Conservation (phyloP, 2,797 vertebrate species). For the Streptopelia turtur region DNA sequence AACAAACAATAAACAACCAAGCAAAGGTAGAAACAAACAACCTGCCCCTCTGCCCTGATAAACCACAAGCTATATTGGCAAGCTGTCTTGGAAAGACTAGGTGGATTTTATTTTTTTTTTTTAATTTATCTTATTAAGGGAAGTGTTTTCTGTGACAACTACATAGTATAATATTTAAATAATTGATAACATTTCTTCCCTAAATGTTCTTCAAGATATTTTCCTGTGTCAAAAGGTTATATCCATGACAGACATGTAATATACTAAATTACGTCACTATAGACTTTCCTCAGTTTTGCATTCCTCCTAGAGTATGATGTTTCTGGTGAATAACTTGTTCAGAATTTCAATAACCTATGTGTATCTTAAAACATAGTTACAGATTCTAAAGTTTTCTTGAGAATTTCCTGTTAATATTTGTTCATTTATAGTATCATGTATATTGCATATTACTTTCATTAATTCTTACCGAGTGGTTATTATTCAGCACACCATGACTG, state of each 20-base stretch:
- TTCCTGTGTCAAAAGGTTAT: background rate
- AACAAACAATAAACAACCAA: background rate
- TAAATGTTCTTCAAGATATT: background rate
- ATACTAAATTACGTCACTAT: background rate
- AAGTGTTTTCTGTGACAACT: background rate
- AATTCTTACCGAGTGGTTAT: background rate
- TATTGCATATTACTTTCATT: background rate
- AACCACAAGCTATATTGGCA: background rate
- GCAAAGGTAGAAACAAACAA: background rate
- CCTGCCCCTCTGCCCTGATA: accelerated
- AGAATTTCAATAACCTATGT: background rate
- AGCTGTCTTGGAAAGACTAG: accelerated
- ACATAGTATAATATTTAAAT: background rate
- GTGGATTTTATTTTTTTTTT: background rate
- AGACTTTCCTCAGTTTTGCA: background rate
- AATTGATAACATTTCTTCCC: background rate
- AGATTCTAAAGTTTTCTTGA: background rate
- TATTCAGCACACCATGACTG: background rate
- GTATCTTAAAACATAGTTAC: background rate
- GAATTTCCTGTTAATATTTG: background rate
- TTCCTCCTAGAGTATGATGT: background rate
- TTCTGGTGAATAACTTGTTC: background rate
- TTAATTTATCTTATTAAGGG: background rate
- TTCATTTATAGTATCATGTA: background rate
- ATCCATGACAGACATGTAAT: background rate